Evolutionary conservation across 2,888 invertebrate genomes (phyloP), one percentile per base, ranked within the genome.

Genomic region (Ophion obscuratus): DNA sequence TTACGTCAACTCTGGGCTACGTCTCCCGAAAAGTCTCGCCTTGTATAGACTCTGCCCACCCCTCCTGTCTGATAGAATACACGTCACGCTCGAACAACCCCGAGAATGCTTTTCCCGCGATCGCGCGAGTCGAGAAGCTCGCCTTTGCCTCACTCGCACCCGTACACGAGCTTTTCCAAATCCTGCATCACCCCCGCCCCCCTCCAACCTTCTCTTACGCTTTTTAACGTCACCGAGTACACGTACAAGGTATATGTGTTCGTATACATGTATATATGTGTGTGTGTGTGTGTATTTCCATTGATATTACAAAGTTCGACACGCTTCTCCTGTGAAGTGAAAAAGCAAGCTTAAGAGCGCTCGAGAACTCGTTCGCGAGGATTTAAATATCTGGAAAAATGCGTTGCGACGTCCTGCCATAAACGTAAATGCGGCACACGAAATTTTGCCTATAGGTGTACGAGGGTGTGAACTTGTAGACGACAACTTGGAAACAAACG

Each of bases 31-130:
- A 81, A 80, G 70, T 64, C 68, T 64, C 75, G 64, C 27, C n/a
- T 64, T 76, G 53, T 36, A 66, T 66, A 66, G 47, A 78, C 74
- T 24, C 11, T 44, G 74, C 62, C 74, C 76, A 84, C 81, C 84
- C 78, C 53, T 67, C 88, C 87, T 74, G 85, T 88, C 90, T 88
- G 89, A 89, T 90, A 90, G 91, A 91, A 91, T 92, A 92, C 91
- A 90, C 89, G 89, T 92, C 90, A 91, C 91, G 90, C 92, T 90
- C 88, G 90, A 91, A 90, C 90, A 89, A 91, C 89, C 90, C 88
- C 83, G 80, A 74, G 44, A 74, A 81, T 87, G 83, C 82, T 84
- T 85, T 87, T 84, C 62, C 66, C 79, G 67, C 78, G 86, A 83
- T 71, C 82, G 61, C 81, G 47, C 17, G 62, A 71, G 79, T 71